Evolutionary conservation across 1,140 invertebrate genomes (phyloP), one percentile per base, ranked within the genome.

Genomic region (Ericerus pela): DNA sequence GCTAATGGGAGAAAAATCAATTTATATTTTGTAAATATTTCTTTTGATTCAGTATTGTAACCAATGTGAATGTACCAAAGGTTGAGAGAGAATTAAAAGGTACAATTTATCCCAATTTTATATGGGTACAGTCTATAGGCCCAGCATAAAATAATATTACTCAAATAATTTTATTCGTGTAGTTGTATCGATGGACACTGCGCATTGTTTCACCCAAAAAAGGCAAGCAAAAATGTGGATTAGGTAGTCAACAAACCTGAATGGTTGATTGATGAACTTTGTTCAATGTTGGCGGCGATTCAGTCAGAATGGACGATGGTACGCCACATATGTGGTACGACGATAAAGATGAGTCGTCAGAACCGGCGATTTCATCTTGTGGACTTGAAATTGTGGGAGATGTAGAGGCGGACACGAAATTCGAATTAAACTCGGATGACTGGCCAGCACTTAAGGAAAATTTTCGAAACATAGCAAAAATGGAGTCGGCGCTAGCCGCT

Each of bases 391-490:
- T 75, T 14, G 76, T 77, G 5, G 63, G 63, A 16, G 79, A 79
- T 20, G 76, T 79, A 2, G 78, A 77, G 22, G 76, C 73, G 8
- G 77, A 78, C 2, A 76, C 67, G 33, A 72, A 73, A 2, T 77
- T 77, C 11, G 76, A 72, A 0, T 74, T 71, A 24, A 30, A 37
- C 20, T 57, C 62, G 54, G 33, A 36, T 52, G 18, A 53, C 36
- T 37, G 68, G 67, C 10, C 74, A 71, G 11, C 73, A 38, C 74
- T 70, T 18, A 76, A 74, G 10, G 63, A 58, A 61, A 80, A 79
- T 62, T 79, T 81, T 27, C 78, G 69, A 62, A 84, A 83, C 77
- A 84, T 82, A 2, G 81, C 79, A 43, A 84, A 66, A 54, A 84
- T 80, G 2, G 82, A 84, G 67, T 85, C 82, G 10, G 82, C 81